Conservation (phyloP, 2,888 invertebrate species). For the Phania funesta region DNA sequence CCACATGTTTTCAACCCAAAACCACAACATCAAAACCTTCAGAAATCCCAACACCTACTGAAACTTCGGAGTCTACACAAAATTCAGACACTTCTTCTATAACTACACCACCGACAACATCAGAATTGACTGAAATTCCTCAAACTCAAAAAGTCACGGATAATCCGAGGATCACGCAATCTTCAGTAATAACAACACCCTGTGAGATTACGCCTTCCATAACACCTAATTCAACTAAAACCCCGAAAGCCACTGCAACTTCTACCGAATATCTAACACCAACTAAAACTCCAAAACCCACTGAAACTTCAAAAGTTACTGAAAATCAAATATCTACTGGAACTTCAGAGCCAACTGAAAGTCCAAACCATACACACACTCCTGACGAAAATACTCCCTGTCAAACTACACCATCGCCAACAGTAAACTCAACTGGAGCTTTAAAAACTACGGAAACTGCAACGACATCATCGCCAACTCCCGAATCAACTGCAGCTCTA, state of each 20-base stretch:
- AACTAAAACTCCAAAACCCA: background rate
- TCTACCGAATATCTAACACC: slow-evolving; percentile 53
- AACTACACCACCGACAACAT: background rate
- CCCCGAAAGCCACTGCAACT: background rate
- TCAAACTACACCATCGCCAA: background rate
- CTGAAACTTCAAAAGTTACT: background rate
- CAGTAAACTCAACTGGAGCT: background rate
- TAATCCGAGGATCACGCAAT: background rate
- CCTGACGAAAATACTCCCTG: background rate
- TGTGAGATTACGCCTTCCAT: background rate
- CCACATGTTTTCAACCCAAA: background rate
- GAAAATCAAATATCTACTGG: too few relatives aligned
- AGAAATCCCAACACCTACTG: background rate
- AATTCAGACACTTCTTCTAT: background rate
- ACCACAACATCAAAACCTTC: background rate
- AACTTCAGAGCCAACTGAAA: background rate
- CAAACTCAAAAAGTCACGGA: background rate
- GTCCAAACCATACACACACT: background rate
- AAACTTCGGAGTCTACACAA: background rate
- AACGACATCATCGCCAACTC: background rate
- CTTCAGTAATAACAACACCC: slow-evolving; percentile 1
- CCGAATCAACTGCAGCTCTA: too few relatives aligned
- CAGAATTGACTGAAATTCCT: background rate
- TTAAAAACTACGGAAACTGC: background rate
- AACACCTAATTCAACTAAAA: background rate